Conservation (phyloP, 2,113 vertebrate species). For the Zingel zingel region DNA sequence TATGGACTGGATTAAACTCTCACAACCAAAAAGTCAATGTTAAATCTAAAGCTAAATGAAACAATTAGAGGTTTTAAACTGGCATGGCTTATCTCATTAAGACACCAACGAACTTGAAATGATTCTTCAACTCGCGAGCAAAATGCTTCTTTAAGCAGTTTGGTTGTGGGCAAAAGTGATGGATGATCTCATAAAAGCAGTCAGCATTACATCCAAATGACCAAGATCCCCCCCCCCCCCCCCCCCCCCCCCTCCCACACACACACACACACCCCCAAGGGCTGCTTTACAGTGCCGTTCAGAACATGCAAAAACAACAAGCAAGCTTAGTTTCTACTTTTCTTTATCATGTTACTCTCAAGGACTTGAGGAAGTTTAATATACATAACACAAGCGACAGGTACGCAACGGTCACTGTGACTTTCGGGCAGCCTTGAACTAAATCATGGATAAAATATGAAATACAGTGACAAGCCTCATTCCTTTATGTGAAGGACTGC, state of each 20-base stretch:
- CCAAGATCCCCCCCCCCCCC: slow-evolving; percentile 2
- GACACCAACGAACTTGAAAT: slow-evolving; percentile 14
- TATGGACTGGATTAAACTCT: not conserved
- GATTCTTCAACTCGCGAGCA: not conserved
- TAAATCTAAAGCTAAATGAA: not conserved
- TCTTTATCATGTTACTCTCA: not conserved
- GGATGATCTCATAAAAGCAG: slow-evolving; percentile 43
- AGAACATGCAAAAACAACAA: slow-evolving; percentile 24
- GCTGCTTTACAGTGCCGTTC: slow-evolving; percentile 24
- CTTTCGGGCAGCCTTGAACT: slow-evolving; percentile 50
- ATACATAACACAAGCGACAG: slow-evolving; percentile 35
- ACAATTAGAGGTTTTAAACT: slow-evolving; percentile 18
- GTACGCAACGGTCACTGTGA: slow-evolving; percentile 38
- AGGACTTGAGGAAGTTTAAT: slow-evolving; percentile 50
- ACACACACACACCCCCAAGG: not conserved
- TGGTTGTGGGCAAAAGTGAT: slow-evolving; percentile 48
- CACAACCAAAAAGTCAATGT: not conserved
- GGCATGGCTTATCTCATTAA: not conserved
- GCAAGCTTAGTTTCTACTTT: slow-evolving; percentile 1
- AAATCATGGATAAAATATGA: slow-evolving; percentile 62
- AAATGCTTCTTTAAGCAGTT: slow-evolving; percentile 36
- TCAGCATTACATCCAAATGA: slow-evolving; percentile 38
- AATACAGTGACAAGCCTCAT: slow-evolving; percentile 49
- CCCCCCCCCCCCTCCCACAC: too few relatives aligned
- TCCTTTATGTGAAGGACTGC: slow-evolving; percentile 49